Evolutionary conservation across 2,797 vertebrate genomes (phyloP).

Genomic region (Ispidina picta): DNA sequence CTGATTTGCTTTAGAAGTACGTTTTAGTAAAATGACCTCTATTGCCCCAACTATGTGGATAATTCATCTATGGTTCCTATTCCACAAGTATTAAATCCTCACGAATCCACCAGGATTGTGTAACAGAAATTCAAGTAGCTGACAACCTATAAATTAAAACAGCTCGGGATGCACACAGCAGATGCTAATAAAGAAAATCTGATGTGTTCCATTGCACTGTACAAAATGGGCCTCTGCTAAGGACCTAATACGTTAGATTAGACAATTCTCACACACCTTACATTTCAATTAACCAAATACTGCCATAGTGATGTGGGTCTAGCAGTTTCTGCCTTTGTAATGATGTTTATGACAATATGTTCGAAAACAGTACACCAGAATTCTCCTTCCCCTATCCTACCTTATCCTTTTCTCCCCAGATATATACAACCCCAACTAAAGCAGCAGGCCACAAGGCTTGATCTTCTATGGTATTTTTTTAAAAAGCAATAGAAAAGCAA

Average conservation of each 20-base stretch:
- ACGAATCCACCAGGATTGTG: background rate
- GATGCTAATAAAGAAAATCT: background rate
- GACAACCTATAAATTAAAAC: background rate
- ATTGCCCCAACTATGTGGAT: accelerated
- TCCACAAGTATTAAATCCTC: background rate
- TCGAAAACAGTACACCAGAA: background rate
- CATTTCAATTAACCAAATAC: background rate
- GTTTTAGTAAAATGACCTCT: background rate
- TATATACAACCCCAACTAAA: background rate
- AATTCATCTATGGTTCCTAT: background rate
- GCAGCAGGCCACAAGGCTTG: background rate
- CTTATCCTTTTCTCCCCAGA: accelerated
- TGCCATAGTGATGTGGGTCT: background rate
- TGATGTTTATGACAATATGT: background rate
- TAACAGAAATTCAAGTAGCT: background rate
- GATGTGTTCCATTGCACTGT: background rate
- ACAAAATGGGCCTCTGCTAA: background rate
- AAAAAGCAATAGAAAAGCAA: background rate
- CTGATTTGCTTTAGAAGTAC: background rate
- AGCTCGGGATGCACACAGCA: background rate
- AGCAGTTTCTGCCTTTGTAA: background rate
- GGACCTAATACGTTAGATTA: background rate
- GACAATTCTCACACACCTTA: background rate
- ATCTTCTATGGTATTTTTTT: background rate
- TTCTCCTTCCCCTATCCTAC: background rate